phyloP scores from a whole-genome alignment of 2,888 invertebrate species.

The Zaprionus bogoriensis region DNA sequence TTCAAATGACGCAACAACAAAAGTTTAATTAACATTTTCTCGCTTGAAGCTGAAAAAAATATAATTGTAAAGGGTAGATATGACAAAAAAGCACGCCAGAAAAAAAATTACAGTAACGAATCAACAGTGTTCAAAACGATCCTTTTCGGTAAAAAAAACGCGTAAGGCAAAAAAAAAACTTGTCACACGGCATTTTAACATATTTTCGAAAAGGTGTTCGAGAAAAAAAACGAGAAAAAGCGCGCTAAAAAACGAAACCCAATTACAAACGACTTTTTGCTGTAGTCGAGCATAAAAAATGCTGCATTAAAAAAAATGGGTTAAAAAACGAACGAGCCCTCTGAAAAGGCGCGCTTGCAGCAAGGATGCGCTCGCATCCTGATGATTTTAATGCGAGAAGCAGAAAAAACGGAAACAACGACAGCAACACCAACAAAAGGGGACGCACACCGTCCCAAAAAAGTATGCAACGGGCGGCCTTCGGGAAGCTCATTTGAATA shows the following conservation, averaged over 20 bases:
- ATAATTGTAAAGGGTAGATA: constrained; percentile 40
- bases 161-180: constrained; percentile 56
- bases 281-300: constrained; percentile 53
- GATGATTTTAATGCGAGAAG: constrained; percentile 28
- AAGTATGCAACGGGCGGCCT: constrained; percentile 63
- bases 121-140: constrained; percentile 41
- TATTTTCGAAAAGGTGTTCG: constrained; percentile 42
- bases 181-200: constrained; percentile 63
- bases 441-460: constrained; percentile 44
- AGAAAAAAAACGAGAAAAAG: constrained; percentile 26
- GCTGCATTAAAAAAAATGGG: constrained; percentile 44
- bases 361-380: constrained; percentile 62
- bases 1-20: constrained; percentile 61
- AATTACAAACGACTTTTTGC: constrained; percentile 75
- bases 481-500: constrained; percentile 62
- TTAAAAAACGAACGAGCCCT: constrained; percentile 56
- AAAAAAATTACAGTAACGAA: constrained; percentile 56
- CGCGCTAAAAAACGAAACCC: constrained; percentile 42
- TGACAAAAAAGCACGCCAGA: constrained; percentile 12
- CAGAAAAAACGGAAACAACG: constrained; percentile 21
- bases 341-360: constrained; percentile 46
- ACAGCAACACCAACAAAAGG: constrained; percentile 31
- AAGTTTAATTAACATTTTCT: constrained; percentile 68
- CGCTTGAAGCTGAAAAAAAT: constrained; percentile 24
- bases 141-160: constrained; percentile 29